Conservation (phyloP, 2,113 vertebrate genomes). For the Podarcis cretensis region DNA sequence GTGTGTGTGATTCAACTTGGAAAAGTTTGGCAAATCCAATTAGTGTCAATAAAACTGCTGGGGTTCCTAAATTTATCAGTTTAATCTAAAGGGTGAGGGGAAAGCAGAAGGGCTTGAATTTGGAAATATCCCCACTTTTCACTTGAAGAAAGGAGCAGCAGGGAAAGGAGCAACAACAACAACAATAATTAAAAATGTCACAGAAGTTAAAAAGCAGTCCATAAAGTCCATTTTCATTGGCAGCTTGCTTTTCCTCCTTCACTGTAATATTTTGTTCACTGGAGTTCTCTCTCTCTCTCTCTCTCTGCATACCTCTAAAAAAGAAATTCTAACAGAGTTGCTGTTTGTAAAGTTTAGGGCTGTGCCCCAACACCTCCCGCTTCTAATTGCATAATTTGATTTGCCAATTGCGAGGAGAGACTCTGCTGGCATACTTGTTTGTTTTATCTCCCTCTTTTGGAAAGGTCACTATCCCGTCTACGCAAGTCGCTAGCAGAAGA, state of each 20-base stretch:
- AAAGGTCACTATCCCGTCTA: not conserved
- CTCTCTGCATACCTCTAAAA: not conserved
- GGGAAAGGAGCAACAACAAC: not conserved
- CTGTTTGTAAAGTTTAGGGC: accelerated
- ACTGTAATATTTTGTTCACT: not conserved
- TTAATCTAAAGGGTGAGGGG: conserved; percentile 20
- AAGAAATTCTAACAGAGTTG: accelerated
- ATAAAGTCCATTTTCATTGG: not conserved
- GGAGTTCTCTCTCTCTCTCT: too few relatives aligned
- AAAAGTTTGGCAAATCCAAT: conserved; percentile 56
- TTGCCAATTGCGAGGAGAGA: not conserved
- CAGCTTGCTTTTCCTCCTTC: not conserved
- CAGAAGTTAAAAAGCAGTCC: not conserved
- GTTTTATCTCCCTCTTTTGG: not conserved
- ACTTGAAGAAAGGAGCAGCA: not conserved
- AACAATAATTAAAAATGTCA: conserved; percentile 3
- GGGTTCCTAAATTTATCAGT: not conserved
- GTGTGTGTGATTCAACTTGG: conserved; percentile 48
- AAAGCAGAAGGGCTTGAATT: not conserved
- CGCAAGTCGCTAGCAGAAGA: accelerated
- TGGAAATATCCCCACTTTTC: conserved; percentile 34
- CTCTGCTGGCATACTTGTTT: not conserved
- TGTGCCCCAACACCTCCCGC: not conserved
- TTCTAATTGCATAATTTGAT: not conserved
- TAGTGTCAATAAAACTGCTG: conserved; percentile 52